These are phyloP conservation scores for Danio jaintianensis DNA, from an alignment of 2,797 vertebrate species.

Conservation along the genomic window DNA sequence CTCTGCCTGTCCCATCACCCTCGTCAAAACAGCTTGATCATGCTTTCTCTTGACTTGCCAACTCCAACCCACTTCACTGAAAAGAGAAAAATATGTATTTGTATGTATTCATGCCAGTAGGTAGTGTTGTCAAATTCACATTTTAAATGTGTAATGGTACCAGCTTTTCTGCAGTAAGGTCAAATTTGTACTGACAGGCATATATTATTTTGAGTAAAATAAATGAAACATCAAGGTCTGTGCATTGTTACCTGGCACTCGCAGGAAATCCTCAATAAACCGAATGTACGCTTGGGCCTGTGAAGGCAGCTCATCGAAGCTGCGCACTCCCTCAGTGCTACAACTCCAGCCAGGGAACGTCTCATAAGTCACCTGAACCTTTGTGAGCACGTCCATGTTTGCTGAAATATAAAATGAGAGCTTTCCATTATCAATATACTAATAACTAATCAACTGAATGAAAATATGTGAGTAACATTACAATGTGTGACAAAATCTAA, in stretches of 20 bases:
- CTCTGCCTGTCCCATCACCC: background rate
- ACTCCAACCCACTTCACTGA: constrained; percentile 88
- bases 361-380: constrained; percentile 79
- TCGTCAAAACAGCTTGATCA: constrained; percentile 81
- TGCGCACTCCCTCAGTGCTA: constrained; percentile 78
- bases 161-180: no score
- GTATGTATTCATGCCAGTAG: background rate
- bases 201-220: no score
- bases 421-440: background rate
- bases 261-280: constrained; percentile 83
- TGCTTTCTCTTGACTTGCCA: constrained; percentile 85
- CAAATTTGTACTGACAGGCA: no score
- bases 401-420: constrained; percentile 65
- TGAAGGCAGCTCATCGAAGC: constrained; percentile 76
- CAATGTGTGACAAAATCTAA: background rate
- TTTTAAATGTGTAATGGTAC: no score
- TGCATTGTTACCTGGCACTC: constrained; percentile 77
- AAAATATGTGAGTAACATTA: background rate
- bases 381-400: constrained; percentile 83
- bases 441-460: background rate
- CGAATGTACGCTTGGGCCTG: constrained; percentile 79
- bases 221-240: no score
- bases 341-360: constrained; percentile 81
- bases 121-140: background rate
- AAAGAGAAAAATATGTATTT: constrained; percentile 57